Conservation (phyloP, 2,797 vertebrate genomes). For the Danionella dracula region DNA sequence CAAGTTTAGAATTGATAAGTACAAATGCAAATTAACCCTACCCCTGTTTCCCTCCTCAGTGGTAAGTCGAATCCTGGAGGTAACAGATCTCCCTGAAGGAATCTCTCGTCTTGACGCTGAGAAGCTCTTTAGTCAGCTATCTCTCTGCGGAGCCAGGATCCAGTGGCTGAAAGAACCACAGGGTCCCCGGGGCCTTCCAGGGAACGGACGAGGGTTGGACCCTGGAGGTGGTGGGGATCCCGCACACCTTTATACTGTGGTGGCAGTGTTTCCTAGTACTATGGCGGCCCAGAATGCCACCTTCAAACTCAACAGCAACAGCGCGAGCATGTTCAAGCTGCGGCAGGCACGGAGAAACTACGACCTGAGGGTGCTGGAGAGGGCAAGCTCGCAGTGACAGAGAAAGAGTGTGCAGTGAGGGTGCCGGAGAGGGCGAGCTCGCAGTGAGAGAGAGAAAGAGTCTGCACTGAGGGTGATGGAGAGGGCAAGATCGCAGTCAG, state of each 20-base stretch:
- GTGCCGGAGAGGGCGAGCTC: conserved; percentile 40
- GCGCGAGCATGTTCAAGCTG: conserved; percentile 91
- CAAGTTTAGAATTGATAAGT: too few relatives aligned
- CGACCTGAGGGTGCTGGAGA: conserved; percentile 91
- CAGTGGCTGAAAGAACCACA: conserved; percentile 96
- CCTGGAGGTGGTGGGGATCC: conserved; percentile 73
- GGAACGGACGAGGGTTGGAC: conserved; percentile 35
- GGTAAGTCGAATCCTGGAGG: conserved; percentile 91
- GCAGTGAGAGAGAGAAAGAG: conserved; percentile 36
- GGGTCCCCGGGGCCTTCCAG: conserved; percentile 68
- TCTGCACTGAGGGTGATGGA: too few relatives aligned
- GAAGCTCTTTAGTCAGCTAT: conserved; percentile 95
- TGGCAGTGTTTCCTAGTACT: conserved; percentile 96
- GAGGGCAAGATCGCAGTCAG: conserved; percentile 93
- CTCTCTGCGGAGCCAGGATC: conserved; percentile 95
- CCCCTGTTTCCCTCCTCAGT: too few relatives aligned
- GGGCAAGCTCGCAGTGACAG: conserved; percentile 91
- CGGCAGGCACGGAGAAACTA: conserved; percentile 96
- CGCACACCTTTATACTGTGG: conserved; percentile 94
- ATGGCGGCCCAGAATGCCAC: conserved; percentile 95
- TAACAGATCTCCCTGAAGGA: conserved; percentile 94
- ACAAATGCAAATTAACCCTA: too few relatives aligned
- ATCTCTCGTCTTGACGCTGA: conserved; percentile 93
- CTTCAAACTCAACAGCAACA: conserved; percentile 95
- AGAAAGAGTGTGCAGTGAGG: conserved; percentile 36